These are phyloP conservation scores for Deilephila porcellus DNA, from an alignment of 2,888 invertebrate species.

Conservation along the genomic window DNA sequence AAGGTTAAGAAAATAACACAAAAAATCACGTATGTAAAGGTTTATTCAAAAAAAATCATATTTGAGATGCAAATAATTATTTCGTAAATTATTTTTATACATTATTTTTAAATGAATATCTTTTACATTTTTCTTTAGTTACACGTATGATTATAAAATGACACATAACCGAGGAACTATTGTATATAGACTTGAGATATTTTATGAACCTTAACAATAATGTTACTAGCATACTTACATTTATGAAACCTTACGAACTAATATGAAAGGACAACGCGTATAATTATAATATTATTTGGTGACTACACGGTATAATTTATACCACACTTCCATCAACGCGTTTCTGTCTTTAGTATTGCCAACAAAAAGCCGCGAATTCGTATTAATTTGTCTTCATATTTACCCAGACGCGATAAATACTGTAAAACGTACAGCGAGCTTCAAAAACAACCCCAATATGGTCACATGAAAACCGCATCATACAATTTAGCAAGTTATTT, in stretches of 20 bases:
- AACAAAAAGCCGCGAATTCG: constrained; percentile 5
- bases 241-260: constrained; percentile 58
- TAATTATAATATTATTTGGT: constrained; percentile 25
- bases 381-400: background rate
- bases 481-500: background rate
- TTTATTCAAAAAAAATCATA: constrained; percentile 82
- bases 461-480: background rate
- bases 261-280: constrained; percentile 40
- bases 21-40: constrained; percentile 71
- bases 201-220: constrained; percentile 65
- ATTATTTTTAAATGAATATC: constrained; percentile 72
- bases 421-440: background rate
- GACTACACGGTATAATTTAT: constrained; percentile 21
- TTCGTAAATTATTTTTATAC: constrained; percentile 72
- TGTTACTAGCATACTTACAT: constrained; percentile 75
- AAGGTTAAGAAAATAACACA: constrained; percentile 40
- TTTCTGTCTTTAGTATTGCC: constrained; percentile 22
- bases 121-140: constrained; percentile 68
- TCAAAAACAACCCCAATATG: background rate
- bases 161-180: constrained; percentile 85
- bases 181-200: constrained; percentile 80
- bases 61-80: constrained; percentile 83
- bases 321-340: constrained; percentile 4
- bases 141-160: constrained; percentile 79
- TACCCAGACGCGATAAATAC: background rate